phyloP scores from a whole-genome alignment of 2,797 vertebrate species.

The Champsocephalus gunnari region DNA sequence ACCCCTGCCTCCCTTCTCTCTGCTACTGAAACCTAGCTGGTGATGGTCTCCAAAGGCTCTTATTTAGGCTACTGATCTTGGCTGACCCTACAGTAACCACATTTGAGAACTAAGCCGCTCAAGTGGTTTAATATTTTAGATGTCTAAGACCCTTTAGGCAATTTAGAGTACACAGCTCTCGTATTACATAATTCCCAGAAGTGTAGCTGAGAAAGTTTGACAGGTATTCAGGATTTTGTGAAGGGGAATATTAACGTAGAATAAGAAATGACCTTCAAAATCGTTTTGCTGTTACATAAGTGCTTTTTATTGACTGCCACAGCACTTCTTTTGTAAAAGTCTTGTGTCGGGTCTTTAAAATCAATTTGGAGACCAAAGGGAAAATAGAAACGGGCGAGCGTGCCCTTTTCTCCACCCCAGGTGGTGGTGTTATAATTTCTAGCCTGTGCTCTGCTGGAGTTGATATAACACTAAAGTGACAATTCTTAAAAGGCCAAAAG shows the following conservation, averaged over 20 bases:
- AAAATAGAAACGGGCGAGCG: background rate
- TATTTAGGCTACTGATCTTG: background rate
- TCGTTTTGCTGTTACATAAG: constrained; percentile 34
- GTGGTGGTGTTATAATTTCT: constrained; percentile 26
- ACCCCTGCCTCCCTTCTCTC: constrained; percentile 46
- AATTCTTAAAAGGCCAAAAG: background rate
- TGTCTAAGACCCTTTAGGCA: constrained; percentile 6
- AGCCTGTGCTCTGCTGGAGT: constrained; percentile 10
- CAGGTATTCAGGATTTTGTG: constrained; percentile 27
- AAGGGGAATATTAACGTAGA: constrained; percentile 11
- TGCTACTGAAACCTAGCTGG: constrained; percentile 53
- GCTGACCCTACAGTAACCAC: background rate
- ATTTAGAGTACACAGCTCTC: constrained; percentile 22
- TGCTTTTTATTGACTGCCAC: constrained; percentile 48
- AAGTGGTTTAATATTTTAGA: constrained; percentile 33
- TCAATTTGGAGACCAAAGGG: constrained; percentile 45
- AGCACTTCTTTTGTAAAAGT: constrained; percentile 36
- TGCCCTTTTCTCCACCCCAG: constrained; percentile 40
- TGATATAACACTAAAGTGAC: constrained; percentile 16
- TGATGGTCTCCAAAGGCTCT: constrained; percentile 37
- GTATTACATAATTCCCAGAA: constrained; percentile 48
- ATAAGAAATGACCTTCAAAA: constrained; percentile 24
- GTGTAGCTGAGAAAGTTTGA: constrained; percentile 29
- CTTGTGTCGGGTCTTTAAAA: constrained; percentile 36
- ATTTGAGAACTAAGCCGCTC: constrained; percentile 9